Evolutionary conservation across 1,140 invertebrate species (phyloP), one percentile per base, ranked within the genome.

Genomic region (Maniola jurtina): DNA sequence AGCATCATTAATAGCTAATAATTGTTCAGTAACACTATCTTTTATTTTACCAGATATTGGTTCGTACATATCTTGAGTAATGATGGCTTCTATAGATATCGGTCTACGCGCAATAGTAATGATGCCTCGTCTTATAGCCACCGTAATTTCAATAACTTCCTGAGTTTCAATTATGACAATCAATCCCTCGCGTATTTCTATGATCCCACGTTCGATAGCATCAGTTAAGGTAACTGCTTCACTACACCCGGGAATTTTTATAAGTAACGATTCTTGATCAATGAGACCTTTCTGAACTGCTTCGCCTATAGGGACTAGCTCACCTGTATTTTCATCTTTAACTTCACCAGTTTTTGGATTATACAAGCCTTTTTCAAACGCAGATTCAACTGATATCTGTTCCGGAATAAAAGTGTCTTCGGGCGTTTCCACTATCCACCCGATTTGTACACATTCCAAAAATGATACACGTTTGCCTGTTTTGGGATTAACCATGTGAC

Each of bases 401-500:
- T 90, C 87, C 58, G 79, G 66, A 64, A 90, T 72, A 8, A 72
- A 76, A n/a, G 88, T 81, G 74, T 92, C 88, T 80, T 93, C 81
- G 59, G 93, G 91, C 81, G 91, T 88, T 79, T 94, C 92, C 45
- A 94, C 93, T 68, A 96, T 95, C 93, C 94, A 94, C 45, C 93
- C 93, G 48, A 93, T 85, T 76, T 95, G 93, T 42, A 97, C 92
- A 68, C 96, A 97, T 81, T 97, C 95, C 87, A 97, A 95, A 86
- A 98, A 97, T 6, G 95, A 93, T 47, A 98, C 93, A 58, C 94
- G 93, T 80, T 95, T 94, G 8, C 96, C 96, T 25, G 94, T 96
- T 84, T 95, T 95, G 9, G 94, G 94, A 91, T 98, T 95, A 5
- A 97, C 93, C 93, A 97, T 95, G 73, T 96, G 93, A 8, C 96